phyloP scores from a whole-genome alignment of 2,113 vertebrate species.

The Psittacula cyanocephala region DNA sequence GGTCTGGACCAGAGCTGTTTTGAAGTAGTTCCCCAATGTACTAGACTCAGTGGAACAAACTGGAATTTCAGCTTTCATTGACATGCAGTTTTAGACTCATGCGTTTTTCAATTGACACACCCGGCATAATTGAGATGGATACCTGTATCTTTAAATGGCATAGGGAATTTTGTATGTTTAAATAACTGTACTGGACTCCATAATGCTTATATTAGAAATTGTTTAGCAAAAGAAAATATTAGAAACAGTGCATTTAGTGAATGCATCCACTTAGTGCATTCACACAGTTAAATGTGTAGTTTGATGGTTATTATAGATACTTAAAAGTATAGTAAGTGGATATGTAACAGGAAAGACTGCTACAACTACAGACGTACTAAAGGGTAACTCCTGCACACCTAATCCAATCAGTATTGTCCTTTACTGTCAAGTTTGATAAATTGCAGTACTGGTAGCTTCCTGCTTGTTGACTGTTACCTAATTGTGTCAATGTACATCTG shows the following conservation, averaged over 20 bases:
- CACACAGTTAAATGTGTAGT: constrained; percentile 78
- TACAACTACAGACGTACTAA: constrained; percentile 67
- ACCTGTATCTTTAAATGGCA: constrained; percentile 76
- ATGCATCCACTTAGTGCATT: constrained; percentile 74
- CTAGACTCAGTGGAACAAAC: constrained; percentile 56
- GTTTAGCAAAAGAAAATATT: constrained; percentile 79
- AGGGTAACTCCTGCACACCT: constrained; percentile 70
- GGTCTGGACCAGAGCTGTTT: background rate
- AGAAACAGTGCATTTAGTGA: constrained; percentile 78
- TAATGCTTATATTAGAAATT: constrained; percentile 81
- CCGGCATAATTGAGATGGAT: constrained; percentile 69
- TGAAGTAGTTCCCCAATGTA: constrained; percentile 2
- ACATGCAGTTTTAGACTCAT: constrained; percentile 57
- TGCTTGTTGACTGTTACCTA: constrained; percentile 84
- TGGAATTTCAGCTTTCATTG: constrained; percentile 67
- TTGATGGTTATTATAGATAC: constrained; percentile 79
- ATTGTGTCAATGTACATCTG: constrained; percentile 88
- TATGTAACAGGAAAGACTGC: constrained; percentile 75
- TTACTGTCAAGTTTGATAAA: constrained; percentile 75
- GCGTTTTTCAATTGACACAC: constrained; percentile 58
- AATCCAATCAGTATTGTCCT: constrained; percentile 77
- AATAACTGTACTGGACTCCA: constrained; percentile 78
- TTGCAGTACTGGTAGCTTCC: constrained; percentile 80
- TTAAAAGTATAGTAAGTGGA: constrained; percentile 78
- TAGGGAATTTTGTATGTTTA: constrained; percentile 80